Base-by-base conservation (phyloP, 2,888 invertebrate species). In the Sipunculus nudus region DNA sequence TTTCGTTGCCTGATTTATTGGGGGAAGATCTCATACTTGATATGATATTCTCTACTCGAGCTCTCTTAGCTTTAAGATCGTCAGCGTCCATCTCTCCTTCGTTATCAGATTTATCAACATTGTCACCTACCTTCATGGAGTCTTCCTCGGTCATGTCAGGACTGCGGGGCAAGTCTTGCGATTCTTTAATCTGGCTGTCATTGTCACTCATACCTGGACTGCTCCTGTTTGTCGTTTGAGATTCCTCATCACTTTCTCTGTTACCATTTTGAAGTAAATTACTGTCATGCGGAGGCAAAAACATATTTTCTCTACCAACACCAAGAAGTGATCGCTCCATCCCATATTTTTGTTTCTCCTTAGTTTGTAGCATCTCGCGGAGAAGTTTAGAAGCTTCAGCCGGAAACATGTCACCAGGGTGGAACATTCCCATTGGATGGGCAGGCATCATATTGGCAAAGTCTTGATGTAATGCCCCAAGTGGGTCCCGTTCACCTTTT, bases 41-140 rank as follows among this genome's bases (percentile, higher is more conserved):
- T 75, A 96, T 93, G 77, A 96, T 96, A 84, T 94, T 94, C 86
- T 96, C 96, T 70, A 96, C 94, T 73, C 96, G 90, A 43, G 94
- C 94, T 75, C 94, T 90, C 85, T 96, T 96, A 79, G 92, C 90
- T 83, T 78, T 78, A 54, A 76, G 74, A 28, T 61, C 71, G 32
- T 74, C 75, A 2, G 49, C 63, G 26, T 19, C 28, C 23, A 19
- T 19, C 29, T 47, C 47, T n/a, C n/a, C 38, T 38, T 38, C 38
- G 13, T 16, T 38, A 38, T 38, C 13, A 16, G 19, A 47, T 4
- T 25, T 26, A 47, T 47, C 47, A 28, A 23, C 31, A 45, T 54
- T 53, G 35, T 47, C 60, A 6, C 53, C 52, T 13, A 45, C 28
- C 19, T 38, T 35, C n/a, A 38, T 39, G 6, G 39, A 31, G 23